A percentile compares a stretch with the other conserved stretches of the same genome.
Evolutionary conservation across 2,888 invertebrate genomes (phyloP).

Genomic region (Napeogenes sylphis): DNA sequence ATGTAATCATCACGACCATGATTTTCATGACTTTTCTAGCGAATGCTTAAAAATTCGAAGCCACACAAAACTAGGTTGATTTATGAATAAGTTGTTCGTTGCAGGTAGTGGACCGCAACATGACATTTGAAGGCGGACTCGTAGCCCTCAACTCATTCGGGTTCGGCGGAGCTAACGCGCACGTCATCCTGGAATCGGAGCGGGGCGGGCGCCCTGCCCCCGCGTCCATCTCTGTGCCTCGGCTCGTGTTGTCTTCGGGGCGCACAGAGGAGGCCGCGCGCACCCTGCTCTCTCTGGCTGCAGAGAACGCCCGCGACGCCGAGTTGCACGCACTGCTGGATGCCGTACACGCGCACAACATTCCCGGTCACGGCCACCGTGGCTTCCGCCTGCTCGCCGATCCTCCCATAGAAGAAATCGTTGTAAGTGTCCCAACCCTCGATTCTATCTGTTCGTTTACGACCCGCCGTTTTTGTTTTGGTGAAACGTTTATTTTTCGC

Average conservation of each 20-base stretch:
- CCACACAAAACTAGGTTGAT: neutral
- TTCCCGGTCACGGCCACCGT: constrained; percentile 87
- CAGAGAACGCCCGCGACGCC: constrained; percentile 79
- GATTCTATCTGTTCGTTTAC: neutral
- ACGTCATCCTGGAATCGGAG: constrained; percentile 89
- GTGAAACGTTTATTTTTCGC: neutral
- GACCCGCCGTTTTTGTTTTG: neutral
- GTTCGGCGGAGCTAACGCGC: constrained; percentile 98
- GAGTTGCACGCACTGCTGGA: constrained; percentile 88
- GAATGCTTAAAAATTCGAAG: neutral
- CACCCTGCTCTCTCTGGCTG: constrained; percentile 80
- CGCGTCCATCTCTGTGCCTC: constrained; percentile 74
- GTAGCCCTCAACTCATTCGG: constrained; percentile 98
- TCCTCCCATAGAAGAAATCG: constrained; percentile 36
- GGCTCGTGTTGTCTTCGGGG: constrained; percentile 88
- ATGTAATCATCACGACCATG: too few relatives aligned
- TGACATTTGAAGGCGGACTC: constrained; percentile 93
- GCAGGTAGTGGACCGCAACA: constrained; percentile 88
- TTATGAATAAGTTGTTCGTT: neutral
- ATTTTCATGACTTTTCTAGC: neutral
- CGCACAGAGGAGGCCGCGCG: constrained; percentile 89
- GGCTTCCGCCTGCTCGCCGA: constrained; percentile 87
- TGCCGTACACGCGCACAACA: constrained; percentile 82
- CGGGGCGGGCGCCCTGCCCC: constrained; percentile 73
- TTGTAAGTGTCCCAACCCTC: constrained; percentile 20